Base-by-base conservation (phyloP, 2,888 invertebrate species). In the Synanthedon formicaeformis region DNA sequence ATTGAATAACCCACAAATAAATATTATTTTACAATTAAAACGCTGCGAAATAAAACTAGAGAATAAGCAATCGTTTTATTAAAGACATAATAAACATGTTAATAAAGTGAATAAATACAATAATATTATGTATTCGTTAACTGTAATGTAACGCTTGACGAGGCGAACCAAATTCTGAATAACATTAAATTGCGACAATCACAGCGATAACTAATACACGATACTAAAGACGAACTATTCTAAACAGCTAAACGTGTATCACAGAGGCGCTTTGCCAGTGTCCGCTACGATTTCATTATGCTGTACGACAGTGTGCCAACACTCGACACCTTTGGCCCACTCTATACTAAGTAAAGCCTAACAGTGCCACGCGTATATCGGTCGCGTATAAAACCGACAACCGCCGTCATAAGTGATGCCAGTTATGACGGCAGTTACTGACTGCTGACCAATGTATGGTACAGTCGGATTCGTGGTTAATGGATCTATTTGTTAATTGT, bases 81-180 rank as follows among this genome's bases (percentile, higher is more conserved):
- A 86, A 83, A 87, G 84, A 82, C 79, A 80, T 86, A 87, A 85
- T 86, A 87, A 87, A 86, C 84, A 86, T 85, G 78, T 82, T 83
- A 78, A 81, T 85, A 84, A 85, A 85, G 82, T 84, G 85, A 84
- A 83, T 85, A 77, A 79, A 81, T 85, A 85, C 81, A 81, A 79
- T 69, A 55, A 56, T 56, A 10, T 34, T 27, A 53, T 54, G 55
- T 54, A 53, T 57, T 56, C 51, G 53, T 53, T 57, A 57, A 53
- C 53, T 51, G 54, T 57, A 52, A 69, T 70, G 65, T 72, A 60
- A 73, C 75, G 78, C 70, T 73, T 69, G 73, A 72, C 60, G 62
- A 75, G 71, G 74, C 75, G 80, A 81, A 73, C 68, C 64, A 77
- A 67, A 66, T 61, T 57, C 58, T 68, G 59, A 67, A 63, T 66